These are phyloP conservation scores for Thecocarcelia acutangulata DNA, from an alignment of 2,888 invertebrate species.

Conservation along the genomic window DNA sequence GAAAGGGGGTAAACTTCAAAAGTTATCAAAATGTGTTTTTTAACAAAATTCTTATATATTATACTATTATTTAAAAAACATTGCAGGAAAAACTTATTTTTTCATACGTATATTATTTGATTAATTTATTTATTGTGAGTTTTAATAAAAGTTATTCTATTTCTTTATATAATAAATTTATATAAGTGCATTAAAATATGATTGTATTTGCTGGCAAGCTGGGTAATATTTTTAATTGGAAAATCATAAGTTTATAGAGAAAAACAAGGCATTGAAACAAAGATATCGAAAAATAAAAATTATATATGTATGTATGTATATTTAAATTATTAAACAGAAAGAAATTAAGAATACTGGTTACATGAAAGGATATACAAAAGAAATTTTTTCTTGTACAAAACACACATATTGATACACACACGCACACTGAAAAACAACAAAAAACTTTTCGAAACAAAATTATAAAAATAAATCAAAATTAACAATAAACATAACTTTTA, in stretches of 20 bases:
- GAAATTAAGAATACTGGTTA: constrained; percentile 10
- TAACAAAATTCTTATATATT: no score
- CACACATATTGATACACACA: constrained; percentile 44
- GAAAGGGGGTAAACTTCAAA: no score
- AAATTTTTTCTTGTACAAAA: constrained; percentile 36
- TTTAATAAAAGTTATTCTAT: background rate
- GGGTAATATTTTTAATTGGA: background rate
- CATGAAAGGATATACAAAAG: constrained; percentile 41
- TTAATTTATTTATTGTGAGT: no score
- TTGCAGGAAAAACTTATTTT: no score
- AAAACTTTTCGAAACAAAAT: background rate
- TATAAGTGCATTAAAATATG: constrained; percentile 26
- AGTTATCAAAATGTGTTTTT: no score
- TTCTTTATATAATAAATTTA: background rate
- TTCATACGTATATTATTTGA: no score
- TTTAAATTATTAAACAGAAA: constrained; percentile 38
- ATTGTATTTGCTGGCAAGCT: constrained; percentile 12
- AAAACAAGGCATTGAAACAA: background rate
- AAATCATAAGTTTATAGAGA: background rate
- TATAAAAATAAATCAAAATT: constrained; percentile 1
- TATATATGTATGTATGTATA: no score
- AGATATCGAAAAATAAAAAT: background rate
- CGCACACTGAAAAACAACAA: constrained; percentile 25
- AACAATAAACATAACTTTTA: constrained; percentile 8
- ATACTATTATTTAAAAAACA: no score